Evolutionary conservation across 2,888 invertebrate species (phyloP), one percentile per base, ranked within the genome.

Genomic region (Drosophila algonquin): DNA sequence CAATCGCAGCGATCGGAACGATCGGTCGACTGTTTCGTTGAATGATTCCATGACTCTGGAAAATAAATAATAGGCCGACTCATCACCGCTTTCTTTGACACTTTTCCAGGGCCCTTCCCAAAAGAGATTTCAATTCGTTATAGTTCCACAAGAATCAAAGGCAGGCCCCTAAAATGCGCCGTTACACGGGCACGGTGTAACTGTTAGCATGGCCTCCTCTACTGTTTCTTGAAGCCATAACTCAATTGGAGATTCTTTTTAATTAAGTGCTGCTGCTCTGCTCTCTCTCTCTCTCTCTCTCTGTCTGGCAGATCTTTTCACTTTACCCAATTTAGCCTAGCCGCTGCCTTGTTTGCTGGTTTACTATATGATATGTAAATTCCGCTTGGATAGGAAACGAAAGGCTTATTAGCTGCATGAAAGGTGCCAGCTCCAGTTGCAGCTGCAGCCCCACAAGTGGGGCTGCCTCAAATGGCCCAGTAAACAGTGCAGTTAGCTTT

Each of bases 41-140:
- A 35, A 12, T 16, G 48, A 65, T 50, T 32, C 27, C 70, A 70
- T 56, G 72, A 70, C 35, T 58, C 52, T 45, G 46, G 32, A 45
- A 58, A 52, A 48, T 5, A 72, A 71, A 57, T 7, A 72, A 71
- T 48, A 47, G 45, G 21, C 46, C 71, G 52, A 71, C 80, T 77
- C 78, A 83, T 76, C 77, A 77, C 82, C 82, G 88, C 88, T 83
- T 83, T 83, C 83, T 83, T 81, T 82, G 83, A 88, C 88, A 83
- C 73, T 87, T 85, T 84, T 87, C 79, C 81, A 71, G 76, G 58
- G 27, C 30, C 44, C 18, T 45, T 67, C 67, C 46, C 50, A 80
- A 77, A 30, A 30, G 8, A 8, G 30, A 8, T 30, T 30, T 30
- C 8, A 60, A 80, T 82, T 88, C 73, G 73, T 44, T 55, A 44